Conservation (phyloP, 2,113 vertebrate species). For the Ammodytes marinus region DNA sequence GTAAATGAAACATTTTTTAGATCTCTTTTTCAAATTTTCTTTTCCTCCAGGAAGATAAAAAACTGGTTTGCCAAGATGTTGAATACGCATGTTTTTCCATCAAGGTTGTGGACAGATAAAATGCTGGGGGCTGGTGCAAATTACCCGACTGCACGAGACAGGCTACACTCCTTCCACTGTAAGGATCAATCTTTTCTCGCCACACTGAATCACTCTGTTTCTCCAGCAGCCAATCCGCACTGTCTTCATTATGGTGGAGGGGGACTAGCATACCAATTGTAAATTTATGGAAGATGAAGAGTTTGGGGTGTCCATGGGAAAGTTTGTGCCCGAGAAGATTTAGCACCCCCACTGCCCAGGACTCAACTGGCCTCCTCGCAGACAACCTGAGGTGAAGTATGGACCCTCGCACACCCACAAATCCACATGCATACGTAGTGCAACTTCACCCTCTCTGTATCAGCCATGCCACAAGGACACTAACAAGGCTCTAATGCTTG, state of each 20-base stretch:
- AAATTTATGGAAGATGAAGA: conserved; percentile 52
- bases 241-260: conserved; percentile 36
- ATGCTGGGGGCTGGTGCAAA: conserved; percentile 32
- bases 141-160: conserved; percentile 40
- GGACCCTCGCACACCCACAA: conserved; percentile 23
- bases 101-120: conserved; percentile 37
- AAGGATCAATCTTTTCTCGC: conserved; percentile 45
- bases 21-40: too few relatives aligned
- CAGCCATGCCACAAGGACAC: conserved; percentile 11
- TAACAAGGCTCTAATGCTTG: conserved; percentile 11
- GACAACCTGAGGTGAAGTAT: conserved; percentile 37
- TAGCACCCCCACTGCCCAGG: conserved; percentile 15
- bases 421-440: neutral
- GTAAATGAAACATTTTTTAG: too few relatives aligned
- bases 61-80: neutral
- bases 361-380: conserved; percentile 18
- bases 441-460: conserved; percentile 28
- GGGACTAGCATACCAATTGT: conserved; percentile 40
- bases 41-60: neutral
- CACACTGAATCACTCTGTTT: conserved; percentile 45
- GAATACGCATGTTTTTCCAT: conserved; percentile 28
- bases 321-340: conserved; percentile 50
- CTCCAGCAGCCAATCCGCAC: conserved; percentile 32
- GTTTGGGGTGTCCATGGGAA: conserved; percentile 37
- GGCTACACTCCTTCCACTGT: conserved; percentile 37